A percentile compares a stretch with the other conserved stretches of the same genome.
phyloP scores from a whole-genome alignment of 2,113 vertebrate species.

The human (Homo sapiens) region DNA sequence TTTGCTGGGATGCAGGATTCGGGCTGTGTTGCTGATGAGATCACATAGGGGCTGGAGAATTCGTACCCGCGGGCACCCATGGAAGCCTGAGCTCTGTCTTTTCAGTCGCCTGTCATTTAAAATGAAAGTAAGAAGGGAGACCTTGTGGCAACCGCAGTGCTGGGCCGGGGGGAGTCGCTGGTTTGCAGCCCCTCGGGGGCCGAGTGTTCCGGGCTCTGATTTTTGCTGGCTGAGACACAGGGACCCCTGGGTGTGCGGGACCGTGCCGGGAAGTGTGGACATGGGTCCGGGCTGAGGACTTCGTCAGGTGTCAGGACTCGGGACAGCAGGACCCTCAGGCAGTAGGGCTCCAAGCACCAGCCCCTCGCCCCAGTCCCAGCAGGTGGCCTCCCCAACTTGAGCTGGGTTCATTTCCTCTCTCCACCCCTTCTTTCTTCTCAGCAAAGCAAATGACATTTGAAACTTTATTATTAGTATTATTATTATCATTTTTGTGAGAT shows the following conservation, averaged over 20 bases:
- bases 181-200: too few species aligned
- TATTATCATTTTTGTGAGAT: too few species aligned
- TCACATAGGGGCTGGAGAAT: slow-evolving; percentile 22
- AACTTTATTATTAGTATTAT: neutral
- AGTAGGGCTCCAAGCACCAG: neutral
- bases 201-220: accelerated
- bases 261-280: neutral
- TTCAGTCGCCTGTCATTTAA: slow-evolving; percentile 74
- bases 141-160: neutral
- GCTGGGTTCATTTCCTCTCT: too few species aligned
- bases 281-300: neutral
- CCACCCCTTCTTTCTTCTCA: neutral
- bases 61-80: neutral
- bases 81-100: slow-evolving; percentile 46
- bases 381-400: accelerated
- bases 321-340: neutral
- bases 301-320: accelerated
- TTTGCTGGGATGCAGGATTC: neutral
- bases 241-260: neutral
- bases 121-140: slow-evolving; percentile 69
- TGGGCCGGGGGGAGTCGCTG: neutral
- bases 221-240: accelerated
- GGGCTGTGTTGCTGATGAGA: slow-evolving; percentile 66
- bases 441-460: neutral
- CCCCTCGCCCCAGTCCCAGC: neutral